Base-by-base conservation (phyloP, 1,140 invertebrate genomes). In the Batillaria attramentaria region DNA sequence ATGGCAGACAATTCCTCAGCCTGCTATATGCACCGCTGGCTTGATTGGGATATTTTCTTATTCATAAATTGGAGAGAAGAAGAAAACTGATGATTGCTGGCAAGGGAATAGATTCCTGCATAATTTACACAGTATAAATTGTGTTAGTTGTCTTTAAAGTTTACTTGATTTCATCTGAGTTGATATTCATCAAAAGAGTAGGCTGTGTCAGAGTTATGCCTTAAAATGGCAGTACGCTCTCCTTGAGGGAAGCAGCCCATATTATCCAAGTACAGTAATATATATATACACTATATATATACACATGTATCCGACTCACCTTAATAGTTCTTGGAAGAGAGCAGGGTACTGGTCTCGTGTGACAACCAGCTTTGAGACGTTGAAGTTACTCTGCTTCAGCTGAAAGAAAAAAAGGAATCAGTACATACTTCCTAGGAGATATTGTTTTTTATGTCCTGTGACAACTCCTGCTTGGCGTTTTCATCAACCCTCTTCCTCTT, bases 241-340 rank as follows among this genome's bases (percentile, higher is more conserved):
- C 18, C 46, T 50, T 13, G 46, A 13, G 46, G 24, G 46, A 24
- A 50, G 46, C 24, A 24, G 46, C 10, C 46, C 46, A 24, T 13
- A 24, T 13, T 50, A 13, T 13, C 24, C 46, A 13, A 13, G 13
- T 50, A 50, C 46, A 13, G 46, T 24, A 13, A 50, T 13, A 24
- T 50, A 50, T 50, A 50, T 50, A 24, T 50, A 50, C 46, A 13
- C 46, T 50, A 50, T 24, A 50, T 13, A 50, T 24, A 50, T 50
- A 24, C 46, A 24, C 46, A 50, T 13, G 46, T 13, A 13, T 50
- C 46, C 16, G 13, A 77, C 78, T 82, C 74, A 86, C 85, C 77
- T 43, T 24, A 41, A 31, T 28, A 86, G 78, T 69, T 86, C 83
- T 6, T 80, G 60, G 72, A 86, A 86, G 3, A 86, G 75, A 28